Conservation (phyloP, 2,888 invertebrate species). For the Willowsia nigromaculata region DNA sequence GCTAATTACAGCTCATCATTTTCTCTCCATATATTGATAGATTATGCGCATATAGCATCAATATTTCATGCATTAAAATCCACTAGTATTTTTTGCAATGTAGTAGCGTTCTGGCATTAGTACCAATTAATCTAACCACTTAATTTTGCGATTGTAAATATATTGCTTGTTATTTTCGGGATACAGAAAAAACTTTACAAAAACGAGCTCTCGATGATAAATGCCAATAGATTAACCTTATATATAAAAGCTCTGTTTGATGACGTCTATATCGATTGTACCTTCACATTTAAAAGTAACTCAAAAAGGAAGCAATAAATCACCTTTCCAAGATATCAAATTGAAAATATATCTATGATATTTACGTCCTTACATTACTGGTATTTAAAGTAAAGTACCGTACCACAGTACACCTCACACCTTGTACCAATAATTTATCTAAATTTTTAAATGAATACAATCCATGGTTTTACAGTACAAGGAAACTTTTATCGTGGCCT, state of each 20-base stretch:
- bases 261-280: neutral
- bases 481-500: no score
- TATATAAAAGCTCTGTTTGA: neutral
- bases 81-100: no score
- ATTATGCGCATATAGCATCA: neutral
- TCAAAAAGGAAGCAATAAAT: slow-evolving; percentile 64
- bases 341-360: slow-evolving; percentile 27
- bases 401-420: slow-evolving; percentile 66
- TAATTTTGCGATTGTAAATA: no score
- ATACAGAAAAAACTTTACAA: neutral
- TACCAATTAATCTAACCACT: no score
- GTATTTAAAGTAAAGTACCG: neutral
- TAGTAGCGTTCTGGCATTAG: no score
- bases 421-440: slow-evolving; percentile 38
- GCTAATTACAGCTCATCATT: neutral
- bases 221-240: neutral
- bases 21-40: neutral
- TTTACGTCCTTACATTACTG: slow-evolving; percentile 6
- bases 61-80: neutral
- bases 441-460: no score
- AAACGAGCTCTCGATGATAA: neutral
- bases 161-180: no score
- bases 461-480: no score
- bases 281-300: neutral
- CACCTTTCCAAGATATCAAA: slow-evolving; percentile 45